phyloP scores from a whole-genome alignment of 2,888 invertebrate genomes.

The Cinara cedri region DNA sequence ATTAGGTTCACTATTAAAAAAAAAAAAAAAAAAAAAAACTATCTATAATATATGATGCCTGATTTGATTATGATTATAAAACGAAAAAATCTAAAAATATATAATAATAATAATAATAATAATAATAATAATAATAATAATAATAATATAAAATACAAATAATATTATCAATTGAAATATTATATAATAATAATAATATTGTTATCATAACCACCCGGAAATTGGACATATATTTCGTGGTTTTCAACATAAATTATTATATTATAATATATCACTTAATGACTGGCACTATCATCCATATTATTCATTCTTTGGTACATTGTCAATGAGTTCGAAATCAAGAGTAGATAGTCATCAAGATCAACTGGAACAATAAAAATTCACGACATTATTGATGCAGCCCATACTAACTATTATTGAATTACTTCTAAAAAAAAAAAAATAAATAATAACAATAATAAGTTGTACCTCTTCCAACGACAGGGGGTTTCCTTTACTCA shows the following conservation, averaged over 20 bases:
- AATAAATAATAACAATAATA: not conserved
- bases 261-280: conserved; percentile 32
- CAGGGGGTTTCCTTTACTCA: conserved; percentile 72
- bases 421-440: too few relatives aligned
- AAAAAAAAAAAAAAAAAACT: too few relatives aligned
- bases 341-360: conserved; percentile 70
- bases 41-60: conserved; percentile 25
- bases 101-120: not conserved
- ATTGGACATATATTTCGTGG: not conserved
- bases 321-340: conserved; percentile 62
- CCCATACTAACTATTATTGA: not conserved
- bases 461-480: conserved; percentile 73
- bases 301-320: conserved; percentile 40
- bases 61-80: conserved; percentile 51
- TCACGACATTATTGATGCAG: conserved; percentile 13
- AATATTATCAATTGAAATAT: not conserved
- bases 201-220: not conserved
- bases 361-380: conserved; percentile 64
- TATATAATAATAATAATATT: conserved; percentile 15
- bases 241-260: not conserved
- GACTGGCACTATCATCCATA: conserved; percentile 42
- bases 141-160: conserved; percentile 3
- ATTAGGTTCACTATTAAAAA: too few relatives aligned
- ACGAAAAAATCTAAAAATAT: conserved; percentile 28
- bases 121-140: conserved; percentile 3